Evolutionary conservation across 2,113 vertebrate species (phyloP).

Genomic region (Bos indicus): DNA sequence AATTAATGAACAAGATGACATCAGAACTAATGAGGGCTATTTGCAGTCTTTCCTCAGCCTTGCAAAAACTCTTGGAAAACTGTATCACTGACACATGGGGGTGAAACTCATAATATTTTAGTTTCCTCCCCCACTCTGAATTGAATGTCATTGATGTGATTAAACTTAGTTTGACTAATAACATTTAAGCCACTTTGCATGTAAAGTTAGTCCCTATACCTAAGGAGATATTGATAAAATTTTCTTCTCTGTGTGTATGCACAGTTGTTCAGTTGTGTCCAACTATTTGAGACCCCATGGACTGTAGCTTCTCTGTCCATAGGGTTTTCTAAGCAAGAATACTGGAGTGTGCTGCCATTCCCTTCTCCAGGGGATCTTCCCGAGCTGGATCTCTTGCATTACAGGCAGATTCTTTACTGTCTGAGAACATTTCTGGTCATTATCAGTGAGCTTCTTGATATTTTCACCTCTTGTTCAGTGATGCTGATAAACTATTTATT

Average conservation of each 20-base stretch:
- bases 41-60: neutral
- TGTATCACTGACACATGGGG: neutral
- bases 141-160: neutral
- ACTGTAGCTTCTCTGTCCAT: neutral
- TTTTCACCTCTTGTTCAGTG: neutral
- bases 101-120: neutral
- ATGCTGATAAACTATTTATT: neutral
- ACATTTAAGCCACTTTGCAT: neutral
- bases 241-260: neutral
- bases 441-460: neutral
- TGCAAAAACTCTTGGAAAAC: neutral
- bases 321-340: neutral
- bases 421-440: neutral
- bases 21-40: neutral
- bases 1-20: neutral
- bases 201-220: neutral
- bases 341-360: neutral
- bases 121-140: rapidly evolving
- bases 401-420: neutral
- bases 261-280: neutral
- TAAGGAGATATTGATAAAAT: neutral
- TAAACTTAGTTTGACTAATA: neutral
- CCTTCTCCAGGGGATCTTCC: neutral
- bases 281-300: neutral
- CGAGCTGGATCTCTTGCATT: neutral